phyloP scores from a whole-genome alignment of 2,113 vertebrate species.

The Brachypteracias leptosomus region DNA sequence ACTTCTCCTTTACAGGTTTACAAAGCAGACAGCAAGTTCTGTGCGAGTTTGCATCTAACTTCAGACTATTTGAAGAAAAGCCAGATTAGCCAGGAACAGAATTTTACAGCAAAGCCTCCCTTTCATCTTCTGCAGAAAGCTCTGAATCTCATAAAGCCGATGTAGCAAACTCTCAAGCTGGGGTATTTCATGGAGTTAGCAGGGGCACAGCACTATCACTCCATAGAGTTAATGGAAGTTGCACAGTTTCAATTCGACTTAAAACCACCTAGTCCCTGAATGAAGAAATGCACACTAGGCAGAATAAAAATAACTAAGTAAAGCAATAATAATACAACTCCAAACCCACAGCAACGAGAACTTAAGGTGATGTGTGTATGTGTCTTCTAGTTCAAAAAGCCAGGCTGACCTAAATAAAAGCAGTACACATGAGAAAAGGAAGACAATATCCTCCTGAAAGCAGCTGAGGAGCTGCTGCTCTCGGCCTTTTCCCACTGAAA shows the following conservation, averaged over 20 bases:
- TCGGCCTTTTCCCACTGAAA: background rate
- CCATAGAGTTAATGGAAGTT: slow-evolving; percentile 30
- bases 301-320: background rate
- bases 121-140: slow-evolving; percentile 47
- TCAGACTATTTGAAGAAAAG: background rate
- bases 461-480: background rate
- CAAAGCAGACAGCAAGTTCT: background rate
- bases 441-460: background rate
- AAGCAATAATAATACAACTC: background rate
- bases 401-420: background rate
- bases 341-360: background rate
- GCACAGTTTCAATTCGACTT: slow-evolving; percentile 31
- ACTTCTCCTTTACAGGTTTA: background rate
- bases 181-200: background rate
- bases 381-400: background rate
- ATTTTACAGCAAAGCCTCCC: slow-evolving; percentile 37
- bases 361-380: background rate
- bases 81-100: background rate
- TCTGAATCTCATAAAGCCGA: slow-evolving; percentile 31
- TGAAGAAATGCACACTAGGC: background rate
- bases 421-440: background rate
- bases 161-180: slow-evolving; percentile 44
- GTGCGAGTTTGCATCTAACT: background rate
- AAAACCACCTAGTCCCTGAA: slow-evolving; percentile 14
- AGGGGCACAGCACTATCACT: background rate